Conservation (phyloP, 2,113 vertebrate genomes). For the Athene noctua region DNA sequence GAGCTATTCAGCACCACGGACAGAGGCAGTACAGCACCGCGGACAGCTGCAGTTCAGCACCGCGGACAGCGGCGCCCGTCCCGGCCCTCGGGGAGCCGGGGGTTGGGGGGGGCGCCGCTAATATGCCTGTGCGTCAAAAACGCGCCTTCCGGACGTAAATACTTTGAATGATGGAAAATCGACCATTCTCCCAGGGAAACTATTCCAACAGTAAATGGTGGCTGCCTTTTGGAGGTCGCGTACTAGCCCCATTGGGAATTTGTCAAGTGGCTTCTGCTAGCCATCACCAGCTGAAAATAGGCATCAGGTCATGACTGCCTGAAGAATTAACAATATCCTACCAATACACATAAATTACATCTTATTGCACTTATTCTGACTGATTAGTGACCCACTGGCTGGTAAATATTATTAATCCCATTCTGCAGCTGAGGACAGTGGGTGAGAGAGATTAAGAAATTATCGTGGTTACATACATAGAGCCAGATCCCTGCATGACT, state of each 20-base stretch:
- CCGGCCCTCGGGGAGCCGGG: no score
- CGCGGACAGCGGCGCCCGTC: conserved; percentile 21
- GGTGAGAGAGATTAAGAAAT: not conserved
- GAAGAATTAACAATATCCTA: not conserved
- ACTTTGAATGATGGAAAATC: not conserved
- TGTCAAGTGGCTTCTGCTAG: not conserved
- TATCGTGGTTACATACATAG: fast-evolving
- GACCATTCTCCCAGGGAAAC: no score
- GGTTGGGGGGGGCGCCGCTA: no score
- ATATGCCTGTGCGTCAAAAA: not conserved
- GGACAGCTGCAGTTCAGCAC: conserved; percentile 42
- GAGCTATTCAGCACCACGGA: conserved; percentile 62
- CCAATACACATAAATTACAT: not conserved
- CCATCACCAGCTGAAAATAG: not conserved
- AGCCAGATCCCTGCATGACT: not conserved
- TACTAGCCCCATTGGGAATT: not conserved
- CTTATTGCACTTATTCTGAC: not conserved
- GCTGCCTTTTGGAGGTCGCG: not conserved
- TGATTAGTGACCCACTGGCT: not conserved
- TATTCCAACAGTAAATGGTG: fast-evolving
- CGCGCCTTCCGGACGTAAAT: not conserved
- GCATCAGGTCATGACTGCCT: not conserved
- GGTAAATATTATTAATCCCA: not conserved
- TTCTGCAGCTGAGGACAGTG: not conserved
- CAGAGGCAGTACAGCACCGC: not conserved